Conservation (phyloP, 1,140 invertebrate genomes). For the Mycetomoellerius zeteki region DNA sequence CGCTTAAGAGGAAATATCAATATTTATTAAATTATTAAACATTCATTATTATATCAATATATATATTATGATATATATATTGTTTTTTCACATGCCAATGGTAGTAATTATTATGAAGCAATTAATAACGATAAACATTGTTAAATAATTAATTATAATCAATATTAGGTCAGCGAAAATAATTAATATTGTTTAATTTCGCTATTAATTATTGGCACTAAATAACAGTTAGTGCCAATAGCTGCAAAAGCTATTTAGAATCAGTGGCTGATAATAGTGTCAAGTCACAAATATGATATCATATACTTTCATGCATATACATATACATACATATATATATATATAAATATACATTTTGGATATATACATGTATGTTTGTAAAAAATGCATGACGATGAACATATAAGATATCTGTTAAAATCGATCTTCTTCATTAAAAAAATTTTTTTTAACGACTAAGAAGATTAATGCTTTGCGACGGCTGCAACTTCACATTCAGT, state of each 20-base stretch:
- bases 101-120: background rate
- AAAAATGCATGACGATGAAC: background rate
- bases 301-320: background rate
- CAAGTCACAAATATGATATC: background rate
- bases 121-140: constrained; percentile 9
- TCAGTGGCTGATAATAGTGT: background rate
- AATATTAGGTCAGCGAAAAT: constrained; percentile 28
- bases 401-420: background rate
- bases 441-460: background rate
- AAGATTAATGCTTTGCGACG: constrained; percentile 42
- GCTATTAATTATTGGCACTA: constrained; percentile 27
- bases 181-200: constrained; percentile 37
- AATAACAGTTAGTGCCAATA: constrained; percentile 38
- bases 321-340: background rate
- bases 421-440: constrained; percentile 1
- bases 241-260: background rate
- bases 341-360: too few species aligned
- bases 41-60: background rate
- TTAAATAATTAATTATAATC: constrained; percentile 18
- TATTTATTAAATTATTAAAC: constrained; percentile 6
- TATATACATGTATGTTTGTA: background rate
- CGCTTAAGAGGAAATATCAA: background rate
- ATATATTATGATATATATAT: background rate
- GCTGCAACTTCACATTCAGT: constrained; percentile 42
- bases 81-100: background rate